phyloP scores from a whole-genome alignment of 2,113 vertebrate species.

The Bolborhynchus lineola region DNA sequence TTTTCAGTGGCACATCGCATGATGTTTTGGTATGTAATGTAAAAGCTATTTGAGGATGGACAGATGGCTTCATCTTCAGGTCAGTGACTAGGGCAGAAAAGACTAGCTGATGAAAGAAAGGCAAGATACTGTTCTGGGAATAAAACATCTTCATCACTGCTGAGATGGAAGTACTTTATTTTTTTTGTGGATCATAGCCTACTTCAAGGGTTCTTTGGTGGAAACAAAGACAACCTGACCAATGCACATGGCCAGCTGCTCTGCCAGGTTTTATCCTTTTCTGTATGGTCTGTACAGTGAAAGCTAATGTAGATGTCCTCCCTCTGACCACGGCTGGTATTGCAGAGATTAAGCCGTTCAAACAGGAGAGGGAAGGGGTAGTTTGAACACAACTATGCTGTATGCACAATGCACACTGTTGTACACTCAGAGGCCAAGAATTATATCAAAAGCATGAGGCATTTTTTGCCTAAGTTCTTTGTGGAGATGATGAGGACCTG shows the following conservation, averaged over 20 bases:
- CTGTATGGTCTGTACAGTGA: not conserved
- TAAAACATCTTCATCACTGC: not conserved
- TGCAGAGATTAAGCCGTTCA: not conserved
- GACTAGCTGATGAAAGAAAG: not conserved
- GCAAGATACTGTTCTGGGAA: not conserved
- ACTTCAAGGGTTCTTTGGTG: not conserved
- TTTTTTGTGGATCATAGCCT: not conserved
- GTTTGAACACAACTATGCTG: not conserved
- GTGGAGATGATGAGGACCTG: not conserved
- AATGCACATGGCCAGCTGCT: not conserved
- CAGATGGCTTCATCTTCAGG: constrained; percentile 19
- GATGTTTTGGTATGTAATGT: not conserved
- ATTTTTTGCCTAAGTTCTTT: not conserved
- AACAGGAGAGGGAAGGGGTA: not conserved
- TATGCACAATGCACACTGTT: not conserved
- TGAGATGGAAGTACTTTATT: not conserved
- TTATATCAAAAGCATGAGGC: not conserved
- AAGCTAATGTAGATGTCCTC: not conserved
- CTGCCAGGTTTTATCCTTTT: not conserved
- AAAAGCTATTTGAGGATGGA: not conserved
- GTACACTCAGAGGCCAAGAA: not conserved
- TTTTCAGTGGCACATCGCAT: not conserved
- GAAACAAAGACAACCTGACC: not conserved
- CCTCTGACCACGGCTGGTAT: not conserved
- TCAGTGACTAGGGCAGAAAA: constrained; percentile 24